These are phyloP conservation scores for Eurois occulta DNA, from an alignment of 2,888 invertebrate genomes.

Conservation along the genomic window DNA sequence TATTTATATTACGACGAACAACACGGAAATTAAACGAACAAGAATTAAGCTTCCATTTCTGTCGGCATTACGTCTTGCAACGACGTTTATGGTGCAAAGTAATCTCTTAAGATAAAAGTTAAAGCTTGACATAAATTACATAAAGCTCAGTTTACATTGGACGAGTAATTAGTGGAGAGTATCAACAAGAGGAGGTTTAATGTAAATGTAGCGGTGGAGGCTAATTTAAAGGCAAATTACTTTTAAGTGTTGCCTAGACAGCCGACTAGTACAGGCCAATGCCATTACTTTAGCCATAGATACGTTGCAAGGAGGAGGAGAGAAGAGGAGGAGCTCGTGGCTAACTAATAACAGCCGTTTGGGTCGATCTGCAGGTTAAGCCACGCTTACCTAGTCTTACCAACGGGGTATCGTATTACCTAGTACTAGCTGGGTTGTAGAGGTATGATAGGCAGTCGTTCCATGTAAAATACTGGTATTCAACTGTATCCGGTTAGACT, in stretches of 20 bases:
- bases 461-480: too few relatives aligned
- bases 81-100: constrained; percentile 53
- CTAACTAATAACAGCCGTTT: too few relatives aligned
- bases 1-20: constrained; percentile 29
- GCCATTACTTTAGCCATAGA: too few relatives aligned
- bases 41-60: constrained; percentile 46
- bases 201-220: constrained; percentile 11
- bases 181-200: constrained; percentile 2
- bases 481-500: too few relatives aligned
- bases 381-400: too few relatives aligned
- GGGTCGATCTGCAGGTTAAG: too few relatives aligned
- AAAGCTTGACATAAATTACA: constrained; percentile 65
- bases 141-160: constrained; percentile 50
- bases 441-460: too few relatives aligned
- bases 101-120: constrained; percentile 54
- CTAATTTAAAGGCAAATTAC: constrained; percentile 24
- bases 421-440: too few relatives aligned
- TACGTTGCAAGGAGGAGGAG: too few relatives aligned
- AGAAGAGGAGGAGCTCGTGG: too few relatives aligned
- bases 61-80: constrained; percentile 46
- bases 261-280: too few relatives aligned
- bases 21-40: constrained; percentile 51
- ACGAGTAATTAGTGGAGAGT: constrained; percentile 32
- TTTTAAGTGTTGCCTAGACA: constrained; percentile 14
- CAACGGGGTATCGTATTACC: too few relatives aligned